Evolutionary conservation across 1,140 invertebrate genomes (phyloP), one percentile per base, ranked within the genome.

Genomic region (Neodiprion lecontei): DNA sequence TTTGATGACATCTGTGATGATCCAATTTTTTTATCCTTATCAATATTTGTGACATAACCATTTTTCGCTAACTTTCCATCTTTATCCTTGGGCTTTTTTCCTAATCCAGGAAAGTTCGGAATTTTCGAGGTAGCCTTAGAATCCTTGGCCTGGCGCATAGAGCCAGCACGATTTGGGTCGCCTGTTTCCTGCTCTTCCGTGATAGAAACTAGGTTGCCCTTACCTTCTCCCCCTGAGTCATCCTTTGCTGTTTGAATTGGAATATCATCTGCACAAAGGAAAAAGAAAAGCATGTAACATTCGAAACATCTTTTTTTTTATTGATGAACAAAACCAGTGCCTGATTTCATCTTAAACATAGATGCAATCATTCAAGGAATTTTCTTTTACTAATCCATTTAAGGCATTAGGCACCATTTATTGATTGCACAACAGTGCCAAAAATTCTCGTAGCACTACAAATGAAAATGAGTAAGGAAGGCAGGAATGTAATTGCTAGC

Each of bases 241-340:
- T 88, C 86, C 70, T 87, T 88, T 40, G 73, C 76, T 9, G 86
- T 78, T 87, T 87, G 85, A 70, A 88, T 87, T 9, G 86, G 86
- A 78, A 88, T 88, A 80, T 88, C 86, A 88, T 88, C 86, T 88
- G 76, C 40, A 80, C 74, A 75, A 77, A 53, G 12, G 28, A 61
- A 74, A 48, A 77, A 72, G 72, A 65, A 67, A 47, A 77, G 69
- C 50, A 69, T 53, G 12, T 53, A 28, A 23, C 9, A 68, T n/a
- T 48, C 2, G 28, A 40, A 40, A 40, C 28, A 40, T 2, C 28
- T 48, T 47, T 48, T 48, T 48, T 67, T 48, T 67, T 66, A 21
- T 8, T 66, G n/a, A 49, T 66, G 48, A 40, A 12, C 7, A 23
- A 48, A 17, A 70, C 48, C 2, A 65, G 40, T 69, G 61, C 17